Base-by-base conservation (phyloP, 2,797 vertebrate genomes). In the Acomys russatus region DNA sequence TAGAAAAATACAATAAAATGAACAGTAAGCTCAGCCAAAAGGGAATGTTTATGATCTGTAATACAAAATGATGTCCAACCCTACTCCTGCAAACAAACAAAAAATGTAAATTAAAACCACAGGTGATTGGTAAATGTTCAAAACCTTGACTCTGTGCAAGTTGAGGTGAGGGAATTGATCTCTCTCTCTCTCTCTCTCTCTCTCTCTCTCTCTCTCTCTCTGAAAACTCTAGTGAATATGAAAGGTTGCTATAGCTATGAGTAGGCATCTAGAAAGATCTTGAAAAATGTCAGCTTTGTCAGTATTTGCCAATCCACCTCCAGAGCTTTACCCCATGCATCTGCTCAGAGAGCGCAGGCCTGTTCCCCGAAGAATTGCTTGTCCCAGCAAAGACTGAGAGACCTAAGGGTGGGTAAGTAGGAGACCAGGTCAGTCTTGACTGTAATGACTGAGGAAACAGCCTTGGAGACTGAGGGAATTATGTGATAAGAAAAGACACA, bases 91-190 rank as follows among this genome's bases (percentile, higher is more conserved):
- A 84, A 9, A 78, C 68, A 76, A 20, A 90, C 61, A 20, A 90
- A 88, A 96, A 84, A 80, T 77, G 38, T 59, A 90, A 91, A 90
- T 90, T 74, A 84, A 96, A 95, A 71, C 66, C 77, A 85, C 66
- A 96, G 84, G 61, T 95, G 95, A 90, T 88, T 91, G 85, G 86
- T 61, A 28, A 64, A 92, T 17, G 25, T 66, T 92, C 66, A 85
- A 85, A 80, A 38, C 64, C 35, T 68, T 54, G 56, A 38, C 87
- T 61, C 38, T 74, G 44, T 73, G 49, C 44, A n/a, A 28, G 73
- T 61, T 80, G 78, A 59, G 54, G 54, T 80, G 54, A 80, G 33
- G 78, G 20, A 35, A 59, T 25, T 35, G 20, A 14, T 78, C 76
- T 78, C 49, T 33, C 74, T 51, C 73, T 49, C 12, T 76, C 73